Evolutionary conservation across 2,888 invertebrate genomes (phyloP).

Genomic region (Tipula confusa): DNA sequence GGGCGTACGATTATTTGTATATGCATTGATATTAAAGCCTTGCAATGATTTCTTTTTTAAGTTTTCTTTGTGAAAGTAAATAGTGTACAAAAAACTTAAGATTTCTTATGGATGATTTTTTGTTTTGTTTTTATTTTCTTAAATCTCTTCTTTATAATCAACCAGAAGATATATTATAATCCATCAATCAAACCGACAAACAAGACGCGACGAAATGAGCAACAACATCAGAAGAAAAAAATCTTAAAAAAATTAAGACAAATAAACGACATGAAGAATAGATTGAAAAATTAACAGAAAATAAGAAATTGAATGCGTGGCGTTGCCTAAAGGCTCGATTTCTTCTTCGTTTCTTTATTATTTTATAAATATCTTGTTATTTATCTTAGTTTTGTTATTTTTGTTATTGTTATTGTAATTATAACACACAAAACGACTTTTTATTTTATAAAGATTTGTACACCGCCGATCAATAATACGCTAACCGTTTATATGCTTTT

Average conservation of each 20-base stretch:
- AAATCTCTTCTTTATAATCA: conserved; percentile 25
- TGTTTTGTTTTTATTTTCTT: not conserved
- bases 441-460: conserved; percentile 3
- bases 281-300: conserved; percentile 20
- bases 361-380: conserved; percentile 8
- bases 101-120: not conserved
- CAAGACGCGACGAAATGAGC: conserved; percentile 20
- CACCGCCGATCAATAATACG: not conserved
- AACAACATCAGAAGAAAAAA: conserved; percentile 1
- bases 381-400: conserved; percentile 20
- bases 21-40: not conserved
- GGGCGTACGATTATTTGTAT: not conserved
- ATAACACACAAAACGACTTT: conserved; percentile 20
- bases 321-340: conserved; percentile 6
- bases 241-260: not conserved
- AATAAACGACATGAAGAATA: conserved; percentile 12
- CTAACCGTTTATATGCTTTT: not conserved
- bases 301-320: conserved; percentile 25
- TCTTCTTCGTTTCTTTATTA: conserved; percentile 3
- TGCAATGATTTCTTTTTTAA: not conserved
- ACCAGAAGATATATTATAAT: conserved; percentile 25
- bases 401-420: conserved; percentile 20
- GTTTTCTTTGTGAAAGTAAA: not conserved
- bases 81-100: not conserved
- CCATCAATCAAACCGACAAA: conserved; percentile 25